Evolutionary conservation across 2,797 vertebrate genomes (phyloP), one percentile per base, ranked within the genome.

Genomic region (Hypotaenidia philippensis): DNA sequence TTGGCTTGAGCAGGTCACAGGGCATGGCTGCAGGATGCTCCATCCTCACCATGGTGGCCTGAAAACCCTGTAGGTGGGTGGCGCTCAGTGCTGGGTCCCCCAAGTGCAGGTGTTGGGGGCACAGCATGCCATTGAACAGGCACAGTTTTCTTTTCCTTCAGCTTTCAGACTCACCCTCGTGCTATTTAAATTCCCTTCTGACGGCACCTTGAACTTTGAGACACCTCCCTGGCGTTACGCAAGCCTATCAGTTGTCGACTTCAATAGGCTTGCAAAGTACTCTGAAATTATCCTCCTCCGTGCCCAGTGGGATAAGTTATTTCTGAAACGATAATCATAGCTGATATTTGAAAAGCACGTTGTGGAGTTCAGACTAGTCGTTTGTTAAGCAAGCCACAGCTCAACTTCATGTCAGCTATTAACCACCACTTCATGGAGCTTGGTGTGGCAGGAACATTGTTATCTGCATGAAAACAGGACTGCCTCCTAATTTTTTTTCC

Each of bases 71-170:
- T 6, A 8, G 29, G 31, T 34, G 29, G 20, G 49, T 55, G 7
- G 20, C n/a, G 60, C 47, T 4, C 13, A 25, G 47, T 49, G 47
- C 23, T 49, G 47, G 45, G 11, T 3, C 18, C 44, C 5, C 41
- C 19, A 7, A 1, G 2, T 13, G 40, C 0, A 1, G 18, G 18
- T 47, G 11, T 5, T 3, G 6, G 6, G 6, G 18, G 6, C 16
- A 52, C 25, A 47, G 26, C 31, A 47, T 22, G n/a, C n/a, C 56
- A 8, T 5, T 64, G 57, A 76, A 8, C 10, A 55, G 1, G 1
- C 4, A 7, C 0, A 6, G 47, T 69, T 52, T 70, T 72, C n/a
- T 74, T 80, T 60, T 21, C 26, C 8, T 23, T 57, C 31, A 6
- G 10, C 34, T 20, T 40, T 78, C 6, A 40, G 91, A 61, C 41